Conservation (phyloP, 2,113 vertebrate species). For the Blennius ocellaris region DNA sequence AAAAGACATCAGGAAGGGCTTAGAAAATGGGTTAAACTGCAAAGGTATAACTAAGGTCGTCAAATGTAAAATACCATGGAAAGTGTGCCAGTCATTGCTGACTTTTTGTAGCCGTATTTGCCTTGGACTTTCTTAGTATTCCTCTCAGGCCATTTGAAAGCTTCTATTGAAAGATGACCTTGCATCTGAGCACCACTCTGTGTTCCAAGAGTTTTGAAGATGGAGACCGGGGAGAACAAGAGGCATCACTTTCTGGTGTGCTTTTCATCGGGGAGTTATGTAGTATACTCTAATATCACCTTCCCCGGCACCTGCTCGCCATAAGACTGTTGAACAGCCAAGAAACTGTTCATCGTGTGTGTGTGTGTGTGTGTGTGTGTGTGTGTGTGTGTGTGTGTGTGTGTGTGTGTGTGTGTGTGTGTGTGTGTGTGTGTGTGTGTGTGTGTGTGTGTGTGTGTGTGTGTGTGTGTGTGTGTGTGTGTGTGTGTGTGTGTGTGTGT, state of each 20-base stretch:
- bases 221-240: constrained; percentile 29
- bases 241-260: constrained; percentile 71
- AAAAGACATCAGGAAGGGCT: not conserved
- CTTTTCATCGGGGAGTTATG: constrained; percentile 62
- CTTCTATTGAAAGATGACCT: constrained; percentile 39
- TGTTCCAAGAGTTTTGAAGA: constrained; percentile 43
- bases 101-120: constrained; percentile 7
- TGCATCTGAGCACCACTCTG: constrained; percentile 21
- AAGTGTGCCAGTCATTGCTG: constrained; percentile 3
- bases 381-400: not conserved
- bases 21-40: not conserved
- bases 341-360: constrained; percentile 30
- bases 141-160: constrained; percentile 18
- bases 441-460: not conserved
- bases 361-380: constrained; percentile 11
- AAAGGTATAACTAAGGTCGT: not conserved
- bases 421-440: constrained; percentile 8
- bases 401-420: not conserved
- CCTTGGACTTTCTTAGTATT: constrained; percentile 19
- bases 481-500: constrained; percentile 18
- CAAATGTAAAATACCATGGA: not conserved
- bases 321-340: constrained; percentile 38
- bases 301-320: constrained; percentile 66
- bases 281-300: constrained; percentile 71
- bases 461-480: constrained; percentile 6